Conservation (phyloP, 2,888 invertebrate genomes). For the Parascotia fuliginaria region DNA sequence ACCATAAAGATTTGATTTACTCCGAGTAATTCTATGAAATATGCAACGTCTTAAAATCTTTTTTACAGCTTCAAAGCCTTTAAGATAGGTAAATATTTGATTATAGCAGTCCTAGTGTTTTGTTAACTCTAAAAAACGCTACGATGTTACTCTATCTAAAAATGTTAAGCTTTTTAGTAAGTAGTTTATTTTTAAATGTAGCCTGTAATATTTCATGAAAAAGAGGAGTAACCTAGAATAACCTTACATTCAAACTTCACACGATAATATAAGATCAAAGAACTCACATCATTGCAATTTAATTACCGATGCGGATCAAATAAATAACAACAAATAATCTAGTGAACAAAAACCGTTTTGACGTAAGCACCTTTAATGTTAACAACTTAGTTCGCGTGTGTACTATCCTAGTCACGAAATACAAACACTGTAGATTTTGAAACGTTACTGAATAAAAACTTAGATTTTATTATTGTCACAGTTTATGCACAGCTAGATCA, state of each 20-base stretch:
- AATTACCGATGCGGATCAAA: background rate
- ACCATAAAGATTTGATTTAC: too few species aligned
- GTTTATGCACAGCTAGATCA: background rate
- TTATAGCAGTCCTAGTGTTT: too few species aligned
- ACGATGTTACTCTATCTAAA: too few species aligned
- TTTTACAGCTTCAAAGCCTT: too few species aligned
- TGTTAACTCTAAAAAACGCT: too few species aligned
- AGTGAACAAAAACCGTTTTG: conserved; percentile 16
- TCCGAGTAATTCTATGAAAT: too few species aligned
- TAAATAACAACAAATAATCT: conserved; percentile 16
- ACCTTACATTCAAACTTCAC: background rate
- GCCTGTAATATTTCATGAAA: background rate
- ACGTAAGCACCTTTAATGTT: conserved; percentile 19
- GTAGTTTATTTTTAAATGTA: too few species aligned
- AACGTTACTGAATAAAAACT: conserved; percentile 25
- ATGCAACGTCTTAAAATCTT: too few species aligned
- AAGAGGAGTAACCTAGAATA: background rate
- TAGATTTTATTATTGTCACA: background rate
- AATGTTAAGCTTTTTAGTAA: too few species aligned
- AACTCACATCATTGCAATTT: background rate
- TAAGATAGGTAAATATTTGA: too few species aligned
- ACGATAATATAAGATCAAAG: conserved; percentile 8
- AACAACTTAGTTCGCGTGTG: conserved; percentile 34
- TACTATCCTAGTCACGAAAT: conserved; percentile 20
- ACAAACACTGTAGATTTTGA: conserved; percentile 9